These are phyloP conservation scores for Centruroides sculpturatus DNA, from an alignment of 1,140 invertebrate genomes.

Conservation along the genomic window DNA sequence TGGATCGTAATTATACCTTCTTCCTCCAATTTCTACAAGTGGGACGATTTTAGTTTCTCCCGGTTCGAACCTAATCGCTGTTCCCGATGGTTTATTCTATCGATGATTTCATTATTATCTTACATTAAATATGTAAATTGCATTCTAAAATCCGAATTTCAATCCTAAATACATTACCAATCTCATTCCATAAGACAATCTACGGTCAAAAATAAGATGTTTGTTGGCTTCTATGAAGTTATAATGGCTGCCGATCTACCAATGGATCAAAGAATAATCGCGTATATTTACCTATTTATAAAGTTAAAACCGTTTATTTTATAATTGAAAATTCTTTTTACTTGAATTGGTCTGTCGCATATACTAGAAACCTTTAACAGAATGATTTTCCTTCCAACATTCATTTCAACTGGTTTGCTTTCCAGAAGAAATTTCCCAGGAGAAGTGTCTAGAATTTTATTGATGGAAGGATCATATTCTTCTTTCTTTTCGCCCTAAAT, in stretches of 20 bases:
- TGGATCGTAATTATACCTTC: constrained; percentile 16
- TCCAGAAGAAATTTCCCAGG: constrained; percentile 12
- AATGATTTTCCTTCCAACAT: constrained; percentile 12
- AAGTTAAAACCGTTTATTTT: not conserved
- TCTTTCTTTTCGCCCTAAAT: constrained; percentile 4
- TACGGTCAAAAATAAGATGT: constrained; percentile 26
- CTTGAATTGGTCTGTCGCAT: constrained; percentile 19
- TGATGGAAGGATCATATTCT: constrained; percentile 1
- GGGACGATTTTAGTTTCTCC: constrained; percentile 25
- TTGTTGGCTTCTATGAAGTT: constrained; percentile 31
- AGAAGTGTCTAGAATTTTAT: not conserved
- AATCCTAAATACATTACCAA: constrained; percentile 20
- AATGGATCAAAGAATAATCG: not conserved
- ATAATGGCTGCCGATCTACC: constrained; percentile 30
- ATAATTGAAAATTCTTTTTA: constrained; percentile 5
- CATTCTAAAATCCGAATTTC: no score
- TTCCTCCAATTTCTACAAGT: constrained; percentile 28
- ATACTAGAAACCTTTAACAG: constrained; percentile 18
- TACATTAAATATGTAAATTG: not conserved
- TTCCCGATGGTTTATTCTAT: constrained; percentile 30
- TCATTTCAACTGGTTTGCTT: constrained; percentile 13
- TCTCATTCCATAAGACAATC: constrained; percentile 27
- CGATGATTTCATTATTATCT: not conserved
- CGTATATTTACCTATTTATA: not conserved
- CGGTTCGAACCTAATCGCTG: constrained; percentile 29